Base-by-base conservation (phyloP, 2,797 vertebrate species). In the Erethizon dorsatum region DNA sequence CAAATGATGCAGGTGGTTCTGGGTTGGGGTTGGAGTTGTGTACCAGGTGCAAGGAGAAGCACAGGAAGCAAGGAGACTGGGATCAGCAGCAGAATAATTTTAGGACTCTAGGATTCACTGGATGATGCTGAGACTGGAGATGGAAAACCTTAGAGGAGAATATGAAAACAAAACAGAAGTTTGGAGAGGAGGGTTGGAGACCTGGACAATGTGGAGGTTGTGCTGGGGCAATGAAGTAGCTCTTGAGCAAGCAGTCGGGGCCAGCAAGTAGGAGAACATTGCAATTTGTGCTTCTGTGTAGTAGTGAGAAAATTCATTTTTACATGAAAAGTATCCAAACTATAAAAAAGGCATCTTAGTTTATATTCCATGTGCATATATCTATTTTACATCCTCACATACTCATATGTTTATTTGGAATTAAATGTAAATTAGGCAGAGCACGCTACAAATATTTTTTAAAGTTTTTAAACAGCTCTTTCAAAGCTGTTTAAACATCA, bases 321-420 rank as follows among this genome's bases (percentile, higher is more conserved):
- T 83, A 22, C 6, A 10, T 56, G 45, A 67, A 95, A 92, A 37
- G 14, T 22, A 79, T 52, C 41, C 50, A 90, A 80, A 54, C 8
- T 89, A 2, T 86, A 56, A 94, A 77, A 85, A 88, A 61, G 31
- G 57, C 28, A 1, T 94, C 26, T 89, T 93, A 88, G n/a, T 90
- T 95, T 83, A 57, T 85, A 96, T 90, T 96, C 63, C 3, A 13
- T 2, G n/a, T 33, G 24, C 61, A 54, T 94, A 2, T 75, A 67
- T 63, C 65, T 93, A 14, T 65, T 78, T 88, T 89, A 5, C 45
- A 57, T 95, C 61, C 61, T 75, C 65, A 4, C 26, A 41, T 85
- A 65, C 75, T 90, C 83, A 33, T 89, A 18, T 93, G 59, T 96
- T 96, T 97, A 92, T 83, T 93, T 92, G 91, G 91, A 94, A 83